Percentiles rank a stretch among this genome's conserved stretches.
These are phyloP conservation scores for Pentalonia nigronervosa DNA, from an alignment of 1,140 invertebrate genomes.

Conservation along the genomic window DNA sequence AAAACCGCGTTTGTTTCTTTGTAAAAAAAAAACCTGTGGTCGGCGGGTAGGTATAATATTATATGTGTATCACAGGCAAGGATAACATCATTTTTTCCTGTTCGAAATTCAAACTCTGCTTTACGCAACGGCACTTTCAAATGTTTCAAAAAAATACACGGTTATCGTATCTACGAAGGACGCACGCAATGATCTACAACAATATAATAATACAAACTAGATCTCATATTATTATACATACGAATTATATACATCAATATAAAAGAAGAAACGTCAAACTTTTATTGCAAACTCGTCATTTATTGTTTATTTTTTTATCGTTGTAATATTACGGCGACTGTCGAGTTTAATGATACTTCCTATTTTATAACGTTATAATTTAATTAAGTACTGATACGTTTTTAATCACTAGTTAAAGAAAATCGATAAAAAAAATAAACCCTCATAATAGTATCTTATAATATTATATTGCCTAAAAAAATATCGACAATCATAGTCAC, in stretches of 20 bases:
- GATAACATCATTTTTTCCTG: constrained; percentile 33
- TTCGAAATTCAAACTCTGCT: constrained; percentile 15
- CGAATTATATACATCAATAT: not conserved
- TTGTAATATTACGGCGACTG: no score
- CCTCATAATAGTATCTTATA: no score
- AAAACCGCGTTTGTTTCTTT: not conserved
- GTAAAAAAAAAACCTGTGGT: not conserved
- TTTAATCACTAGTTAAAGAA: no score
- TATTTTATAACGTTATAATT: no score
- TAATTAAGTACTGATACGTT: no score
- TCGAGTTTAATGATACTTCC: no score
- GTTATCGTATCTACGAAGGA: constrained; percentile 11
- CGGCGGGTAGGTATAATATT: not conserved
- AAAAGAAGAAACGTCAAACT: not conserved
- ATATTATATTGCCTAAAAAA: no score
- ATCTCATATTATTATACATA: not conserved
- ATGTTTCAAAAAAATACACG: not conserved
- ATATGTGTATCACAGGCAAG: not conserved
- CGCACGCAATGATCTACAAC: not conserved
- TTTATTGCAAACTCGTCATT: not conserved
- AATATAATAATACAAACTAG: not conserved
- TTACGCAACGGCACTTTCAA: constrained; percentile 24
- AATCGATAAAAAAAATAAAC: no score
- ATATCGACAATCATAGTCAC: no score
- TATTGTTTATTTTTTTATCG: no score